Base-by-base conservation (phyloP, 1,140 invertebrate genomes). In the Lepeophtheirus salmonis region DNA sequence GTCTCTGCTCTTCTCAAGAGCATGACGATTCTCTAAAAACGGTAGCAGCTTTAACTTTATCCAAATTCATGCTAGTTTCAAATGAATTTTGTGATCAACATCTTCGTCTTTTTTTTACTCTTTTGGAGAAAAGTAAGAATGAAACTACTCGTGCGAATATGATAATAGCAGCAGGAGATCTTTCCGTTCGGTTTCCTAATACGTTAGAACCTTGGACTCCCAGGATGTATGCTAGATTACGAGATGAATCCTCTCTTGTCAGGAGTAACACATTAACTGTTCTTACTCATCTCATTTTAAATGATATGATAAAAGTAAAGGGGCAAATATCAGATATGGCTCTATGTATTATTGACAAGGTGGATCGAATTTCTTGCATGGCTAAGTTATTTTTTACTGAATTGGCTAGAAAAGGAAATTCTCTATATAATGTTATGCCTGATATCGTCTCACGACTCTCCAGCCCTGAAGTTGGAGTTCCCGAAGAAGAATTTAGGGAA, bases 221-320 rank as follows among this genome's bases (percentile, higher is more conserved):
- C 51, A 79, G 84, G 68, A 80, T 96, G 64, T 95, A 89, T 73
- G 78, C 78, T 65, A 80, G 87, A 64, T 70, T 95, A 49, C 77
- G 80, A 48, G 87, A 92, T 70, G 69, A 77, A 12, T 77, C 81
- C 60, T 69, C 78, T 0, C 74, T 78, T 55, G 81, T 95, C 0
- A 76, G 89, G 17, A 79, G 80, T 65, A 88, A 83, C 50, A 83
- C 88, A 0, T 79, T 96, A 0, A 82, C 83, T 65, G 83, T 90
- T 67, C 73, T 96, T 0, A 84, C 85, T 0, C 85, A 86, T 71
- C 75, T 97, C 0, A 89, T 96, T 63, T 77, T 94, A 13, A 84
- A 89, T 67, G 90, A 96, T 74, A 92, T 96, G 87, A 81, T 97
- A 2, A 84, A 91, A 63, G 86, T 61, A 3, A 90, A 90, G 70